Base-by-base conservation (phyloP, 2,797 vertebrate genomes). In the Forpus xanthops region DNA sequence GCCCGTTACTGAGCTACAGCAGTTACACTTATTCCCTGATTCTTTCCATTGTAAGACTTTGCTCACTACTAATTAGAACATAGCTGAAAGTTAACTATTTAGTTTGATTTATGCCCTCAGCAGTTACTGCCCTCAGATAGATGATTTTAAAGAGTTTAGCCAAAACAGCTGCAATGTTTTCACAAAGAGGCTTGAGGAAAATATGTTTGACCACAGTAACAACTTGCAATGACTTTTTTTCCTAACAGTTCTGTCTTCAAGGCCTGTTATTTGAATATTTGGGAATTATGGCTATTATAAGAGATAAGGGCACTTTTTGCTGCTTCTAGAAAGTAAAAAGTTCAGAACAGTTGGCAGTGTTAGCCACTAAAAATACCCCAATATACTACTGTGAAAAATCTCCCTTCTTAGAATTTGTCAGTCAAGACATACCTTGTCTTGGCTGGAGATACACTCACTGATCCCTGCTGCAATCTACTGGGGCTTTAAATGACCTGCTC, bases 11-110 rank as follows among this genome's bases (percentile, higher is more conserved):
- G 52, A 73, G 31, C 47, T 82, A 15, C 67, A 83, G 75, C 61
- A 80, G 65, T 85, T 93, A 58, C 55, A 52, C 33, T 94, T 93
- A 83, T 68, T 93, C 58, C 53, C 42, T 42, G 39, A 50, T 80
- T 77, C 53, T 68, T 93, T 87, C 68, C 39, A 74, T 68, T 73
- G 70, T 74, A 92, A 83, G 55, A 72, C 50, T 73, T 95, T 84
- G 66, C 89, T 91, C 85, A 49, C 73, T 47, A 28, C 85, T 94
- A 91, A 93, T 95, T 93, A 94, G 73, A 84, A 88, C 66, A 58
- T 35, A 66, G 73, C 76, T 52, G 23, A 58, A 88, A 75, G 73
- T 91, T 86, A 93, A 71, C 53, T 17, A 27, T 73, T 85, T 67
- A 55, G 31, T 23, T 92, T 84, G 87, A 78, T 89, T 83, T 93